phyloP scores from a whole-genome alignment of 2,113 vertebrate genomes.

The Delphinapterus leucas region DNA sequence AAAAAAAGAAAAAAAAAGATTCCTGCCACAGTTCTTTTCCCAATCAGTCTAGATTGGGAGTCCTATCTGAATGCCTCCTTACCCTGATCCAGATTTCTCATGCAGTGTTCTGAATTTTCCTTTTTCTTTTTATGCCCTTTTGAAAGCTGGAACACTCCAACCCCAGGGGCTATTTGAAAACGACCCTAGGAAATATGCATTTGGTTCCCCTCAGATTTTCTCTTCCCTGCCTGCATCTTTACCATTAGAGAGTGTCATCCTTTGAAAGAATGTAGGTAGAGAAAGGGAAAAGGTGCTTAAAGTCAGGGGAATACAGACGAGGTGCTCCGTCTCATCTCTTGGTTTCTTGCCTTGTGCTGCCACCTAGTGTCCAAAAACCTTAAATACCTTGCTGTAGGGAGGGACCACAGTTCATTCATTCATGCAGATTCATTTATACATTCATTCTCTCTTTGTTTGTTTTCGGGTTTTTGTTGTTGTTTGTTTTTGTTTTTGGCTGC shows the following conservation, averaged over 20 bases:
- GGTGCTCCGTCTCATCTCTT: rapidly evolving
- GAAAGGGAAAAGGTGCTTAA: neutral
- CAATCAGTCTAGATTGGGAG: neutral
- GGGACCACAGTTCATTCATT: neutral
- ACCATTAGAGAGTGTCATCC: neutral
- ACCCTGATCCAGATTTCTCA: neutral
- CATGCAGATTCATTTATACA: neutral
- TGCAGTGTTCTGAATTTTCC: neutral
- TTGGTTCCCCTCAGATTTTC: neutral
- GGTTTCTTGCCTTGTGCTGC: slow-evolving; percentile 58
- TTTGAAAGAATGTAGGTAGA: neutral
- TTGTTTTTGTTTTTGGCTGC: too few relatives aligned
- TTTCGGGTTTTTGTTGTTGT: too few relatives aligned
- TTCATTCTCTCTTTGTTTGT: neutral
- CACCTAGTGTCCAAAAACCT: slow-evolving; percentile 33
- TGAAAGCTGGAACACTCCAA: neutral
- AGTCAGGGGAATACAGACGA: rapidly evolving
- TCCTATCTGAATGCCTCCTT: neutral
- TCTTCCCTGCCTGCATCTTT: neutral
- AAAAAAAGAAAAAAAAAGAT: neutral
- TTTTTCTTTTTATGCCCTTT: neutral
- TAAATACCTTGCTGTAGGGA: neutral
- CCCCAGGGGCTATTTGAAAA: neutral
- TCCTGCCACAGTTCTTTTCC: neutral
- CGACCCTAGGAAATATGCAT: neutral